Evolutionary conservation across 30 jellyfish, hydroid and myxozoan genomes (phyloP).

Genomic region (Aurelia sp.): DNA sequence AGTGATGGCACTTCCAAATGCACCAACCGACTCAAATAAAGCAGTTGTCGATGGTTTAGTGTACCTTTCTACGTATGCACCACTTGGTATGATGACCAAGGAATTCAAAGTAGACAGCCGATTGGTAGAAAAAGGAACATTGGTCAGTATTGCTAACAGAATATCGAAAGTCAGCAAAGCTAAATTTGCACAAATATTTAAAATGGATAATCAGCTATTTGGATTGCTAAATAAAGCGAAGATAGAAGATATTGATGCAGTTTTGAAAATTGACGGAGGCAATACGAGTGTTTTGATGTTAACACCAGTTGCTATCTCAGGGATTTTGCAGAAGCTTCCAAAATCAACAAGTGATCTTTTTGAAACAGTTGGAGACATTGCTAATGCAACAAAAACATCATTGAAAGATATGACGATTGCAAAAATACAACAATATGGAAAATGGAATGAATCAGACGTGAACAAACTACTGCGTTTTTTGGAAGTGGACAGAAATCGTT

Average conservation of each 20-base stretch:
- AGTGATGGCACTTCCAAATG: too few species aligned
- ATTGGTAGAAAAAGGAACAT: neutral
- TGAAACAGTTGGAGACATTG: neutral
- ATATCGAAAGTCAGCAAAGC: neutral
- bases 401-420: neutral
- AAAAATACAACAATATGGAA: neutral
- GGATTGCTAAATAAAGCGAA: neutral
- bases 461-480: neutral
- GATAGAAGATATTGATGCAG: neutral
- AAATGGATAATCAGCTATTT: neutral
- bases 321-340: neutral
- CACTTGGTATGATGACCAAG: neutral
- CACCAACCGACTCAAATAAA: constrained; percentile 5
- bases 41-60: neutral
- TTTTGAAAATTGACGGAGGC: neutral
- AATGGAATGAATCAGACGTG: neutral
- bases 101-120: neutral
- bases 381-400: neutral
- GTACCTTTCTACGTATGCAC: neutral
- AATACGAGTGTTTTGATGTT: neutral
- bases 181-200: neutral
- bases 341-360: neutral
- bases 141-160: neutral
- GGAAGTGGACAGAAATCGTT: neutral
- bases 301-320: neutral